Evolutionary conservation across 2,113 vertebrate genomes (phyloP), one percentile per base, ranked within the genome.

Genomic region (Daboia siamensis): DNA sequence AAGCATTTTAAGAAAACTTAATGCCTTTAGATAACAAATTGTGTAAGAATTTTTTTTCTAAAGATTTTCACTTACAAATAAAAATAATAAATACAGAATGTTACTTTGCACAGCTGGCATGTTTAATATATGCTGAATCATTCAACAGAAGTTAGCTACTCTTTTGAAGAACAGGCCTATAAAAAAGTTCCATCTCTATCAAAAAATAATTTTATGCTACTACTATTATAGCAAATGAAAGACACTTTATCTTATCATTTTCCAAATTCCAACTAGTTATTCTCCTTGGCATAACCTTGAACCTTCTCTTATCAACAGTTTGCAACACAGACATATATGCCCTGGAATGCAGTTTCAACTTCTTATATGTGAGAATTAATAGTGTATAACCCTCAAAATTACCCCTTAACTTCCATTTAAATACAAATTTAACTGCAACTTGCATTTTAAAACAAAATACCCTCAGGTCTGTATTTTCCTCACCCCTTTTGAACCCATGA

Each of bases 221-320:
- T 55, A 15, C 11, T 20, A 93, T 54, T 90, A 88, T 54, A 89
- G 8, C 88, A 80, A 24, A 87, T 15, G 5, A 94, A 48, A 2
- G 85, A 91, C 54, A 54, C 92, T 91, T 92, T 69, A 33, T 59
- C 88, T 93, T 80, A 56, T 91, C 24, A 51, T 88, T 57, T 55
- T 93, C 17, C 20, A 55, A 46, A 91, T 69, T 91, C 44, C 7
- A 33, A 17, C 13, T 24, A 46, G 51, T 52, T 89, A 33, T 55
- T 88, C 51, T 46, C 26, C 10, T 88, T 88, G 23, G 20, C n/a
- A 48, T 21, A 92, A 85, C 39, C 51, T 80, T 89, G 46, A 33
- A 52, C 23, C 15, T 3, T 51, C 1, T 29, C 56, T 3, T 91
- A 20, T 33, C 84, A 91, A 7, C 10, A 52, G 13, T 48, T 33